Conservation (phyloP, 2,888 invertebrate species). For the Athalia circularis region DNA sequence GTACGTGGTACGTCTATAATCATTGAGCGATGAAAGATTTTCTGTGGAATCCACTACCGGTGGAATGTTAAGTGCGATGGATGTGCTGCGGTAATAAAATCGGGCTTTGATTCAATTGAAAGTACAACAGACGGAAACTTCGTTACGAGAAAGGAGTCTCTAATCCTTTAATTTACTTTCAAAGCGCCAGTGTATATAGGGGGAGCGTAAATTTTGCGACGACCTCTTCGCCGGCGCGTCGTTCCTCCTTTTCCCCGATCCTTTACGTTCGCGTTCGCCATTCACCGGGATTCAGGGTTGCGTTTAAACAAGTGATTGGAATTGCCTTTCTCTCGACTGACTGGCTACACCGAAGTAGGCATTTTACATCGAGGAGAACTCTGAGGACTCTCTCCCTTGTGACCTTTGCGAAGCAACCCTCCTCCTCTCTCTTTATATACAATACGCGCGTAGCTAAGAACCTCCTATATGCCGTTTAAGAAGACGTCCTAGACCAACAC, state of each 20-base stretch:
- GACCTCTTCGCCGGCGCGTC: not conserved
- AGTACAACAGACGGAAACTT: slow-evolving; percentile 35
- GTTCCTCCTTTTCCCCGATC: not conserved
- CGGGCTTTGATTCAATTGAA: slow-evolving; percentile 28
- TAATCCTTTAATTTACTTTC: slow-evolving; percentile 40
- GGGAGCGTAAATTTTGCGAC: slow-evolving; percentile 18
- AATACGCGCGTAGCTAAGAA: not conserved
- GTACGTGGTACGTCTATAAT: no score
- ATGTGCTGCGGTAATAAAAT: not conserved
- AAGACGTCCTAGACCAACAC: slow-evolving; percentile 21
- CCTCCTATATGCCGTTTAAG: not conserved
- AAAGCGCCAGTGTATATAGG: slow-evolving; percentile 6
- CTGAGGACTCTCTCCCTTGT: slow-evolving; percentile 6
- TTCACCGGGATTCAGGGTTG: slow-evolving; percentile 31
- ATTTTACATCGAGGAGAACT: not conserved
- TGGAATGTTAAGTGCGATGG: no score
- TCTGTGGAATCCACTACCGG: no score
- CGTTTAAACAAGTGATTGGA: slow-evolving; percentile 39
- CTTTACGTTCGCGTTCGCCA: slow-evolving; percentile 10
- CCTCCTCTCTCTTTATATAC: no score
- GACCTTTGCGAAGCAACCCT: not conserved
- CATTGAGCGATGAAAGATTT: no score
- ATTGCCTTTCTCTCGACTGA: slow-evolving; percentile 29
- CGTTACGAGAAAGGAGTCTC: slow-evolving; percentile 35
- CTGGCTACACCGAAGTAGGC: slow-evolving; percentile 10